Conservation (phyloP, 2,113 vertebrate species). For the Triplophysa siluroides region DNA sequence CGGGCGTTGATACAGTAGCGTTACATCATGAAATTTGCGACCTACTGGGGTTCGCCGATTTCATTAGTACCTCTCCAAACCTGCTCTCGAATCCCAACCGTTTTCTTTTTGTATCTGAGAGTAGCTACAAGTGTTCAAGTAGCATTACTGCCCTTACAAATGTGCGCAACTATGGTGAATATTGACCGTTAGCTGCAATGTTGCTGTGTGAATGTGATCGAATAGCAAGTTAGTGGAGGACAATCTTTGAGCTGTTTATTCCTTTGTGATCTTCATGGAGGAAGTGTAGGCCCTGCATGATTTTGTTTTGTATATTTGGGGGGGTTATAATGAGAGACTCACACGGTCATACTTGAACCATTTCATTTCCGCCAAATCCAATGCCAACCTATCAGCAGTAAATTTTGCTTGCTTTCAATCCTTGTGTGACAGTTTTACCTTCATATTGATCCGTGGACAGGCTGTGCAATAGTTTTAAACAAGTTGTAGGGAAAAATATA, state of each 20-base stretch:
- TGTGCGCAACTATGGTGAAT: conserved; percentile 18
- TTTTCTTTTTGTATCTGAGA: conserved; percentile 32
- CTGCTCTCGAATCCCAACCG: conserved; percentile 52
- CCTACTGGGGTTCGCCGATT: neutral
- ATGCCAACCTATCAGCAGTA: neutral
- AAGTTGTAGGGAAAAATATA: conserved; percentile 37
- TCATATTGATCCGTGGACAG: conserved; percentile 32
- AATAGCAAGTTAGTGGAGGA: conserved; percentile 48
- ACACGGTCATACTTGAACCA: conserved; percentile 27
- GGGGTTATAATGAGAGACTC: neutral
- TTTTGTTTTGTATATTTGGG: conserved; percentile 8
- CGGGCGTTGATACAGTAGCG: conserved; percentile 44
- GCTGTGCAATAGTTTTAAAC: conserved; percentile 61
- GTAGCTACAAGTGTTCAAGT: conserved; percentile 39
- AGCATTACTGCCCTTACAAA: conserved; percentile 44
- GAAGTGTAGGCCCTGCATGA: conserved; percentile 36
- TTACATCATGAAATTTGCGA: neutral
- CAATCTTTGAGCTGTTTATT: conserved; percentile 42
- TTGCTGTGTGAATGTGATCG: conserved; percentile 21
- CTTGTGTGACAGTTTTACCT: conserved; percentile 17
- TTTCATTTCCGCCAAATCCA: conserved; percentile 14
- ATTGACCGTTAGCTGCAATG: conserved; percentile 14
- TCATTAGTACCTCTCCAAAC: conserved; percentile 49
- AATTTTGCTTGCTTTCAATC: conserved; percentile 37
- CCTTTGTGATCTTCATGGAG: conserved; percentile 33